Conservation (phyloP, 2,797 vertebrate species). For the Labeo calbasu region DNA sequence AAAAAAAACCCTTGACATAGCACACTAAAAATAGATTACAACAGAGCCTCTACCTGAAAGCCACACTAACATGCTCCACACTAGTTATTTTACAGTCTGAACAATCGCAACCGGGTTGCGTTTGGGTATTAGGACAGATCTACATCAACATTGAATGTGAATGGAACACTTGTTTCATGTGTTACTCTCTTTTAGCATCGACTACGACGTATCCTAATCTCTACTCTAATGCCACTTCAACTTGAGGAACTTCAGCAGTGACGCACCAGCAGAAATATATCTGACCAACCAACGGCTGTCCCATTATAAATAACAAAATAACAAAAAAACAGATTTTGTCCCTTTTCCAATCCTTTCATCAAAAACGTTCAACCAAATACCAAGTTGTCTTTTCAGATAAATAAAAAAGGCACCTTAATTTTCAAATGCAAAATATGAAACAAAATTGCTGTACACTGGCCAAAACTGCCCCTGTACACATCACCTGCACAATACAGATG, state of each 20-base stretch:
- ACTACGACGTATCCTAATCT: background rate
- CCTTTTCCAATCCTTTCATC: background rate
- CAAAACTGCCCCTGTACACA: constrained; percentile 59
- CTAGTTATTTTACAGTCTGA: constrained; percentile 28
- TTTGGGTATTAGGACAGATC: background rate
- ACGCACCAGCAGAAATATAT: constrained; percentile 42
- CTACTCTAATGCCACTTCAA: constrained; percentile 32
- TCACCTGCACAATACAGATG: constrained; percentile 64
- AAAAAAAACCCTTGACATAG: constrained; percentile 54
- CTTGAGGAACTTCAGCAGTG: constrained; percentile 40
- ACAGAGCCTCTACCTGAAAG: constrained; percentile 35
- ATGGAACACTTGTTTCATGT: constrained; percentile 10
- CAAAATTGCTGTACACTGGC: constrained; percentile 62
- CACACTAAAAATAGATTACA: constrained; percentile 38
- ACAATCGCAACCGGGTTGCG: background rate
- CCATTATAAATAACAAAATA: constrained; percentile 8
- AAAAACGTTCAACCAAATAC: too few species aligned
- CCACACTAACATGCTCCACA: constrained; percentile 32
- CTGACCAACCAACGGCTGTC: constrained; percentile 17
- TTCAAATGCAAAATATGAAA: constrained; percentile 52
- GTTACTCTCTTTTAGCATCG: constrained; percentile 16
- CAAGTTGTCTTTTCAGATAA: constrained; percentile 35
- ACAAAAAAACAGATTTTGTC: background rate
- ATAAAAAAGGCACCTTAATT: constrained; percentile 74
- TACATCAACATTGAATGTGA: constrained; percentile 14